Base-by-base conservation (phyloP, 2,113 vertebrate genomes). In the Tapirus terrestris region DNA sequence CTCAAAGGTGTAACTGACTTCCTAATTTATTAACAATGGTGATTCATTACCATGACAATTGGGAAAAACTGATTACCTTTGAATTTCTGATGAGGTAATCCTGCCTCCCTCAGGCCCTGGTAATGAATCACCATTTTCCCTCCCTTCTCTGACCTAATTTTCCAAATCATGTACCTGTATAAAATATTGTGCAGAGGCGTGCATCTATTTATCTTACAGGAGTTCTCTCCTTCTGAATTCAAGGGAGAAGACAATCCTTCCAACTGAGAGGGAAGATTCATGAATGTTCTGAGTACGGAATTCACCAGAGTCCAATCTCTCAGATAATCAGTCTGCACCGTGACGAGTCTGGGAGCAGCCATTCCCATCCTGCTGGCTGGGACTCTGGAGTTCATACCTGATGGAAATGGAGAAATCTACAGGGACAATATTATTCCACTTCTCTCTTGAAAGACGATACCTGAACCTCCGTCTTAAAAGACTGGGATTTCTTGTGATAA, bases 121-220 rank as follows among this genome's bases (percentile, higher is more conserved):
- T 98, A 99, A 98, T 98, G 98, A 98, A 98, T 98, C 98, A 98
- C 96, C 68, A 76, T 98, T 98, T 97, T 98, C 97, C 97, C 97
- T 98, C 97, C 98, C 95, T 99, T 83, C 75, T 95, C 96, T 99
- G 98, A 99, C 98, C 99, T 98, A 98, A 98, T 99, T 99, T 98
- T 99, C 98, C 98, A 98, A 99, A 98, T 97, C 98, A 95, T 94
- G 87, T 98, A 99, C 98, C 98, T 98, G 95, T 98, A 97, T 98
- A 98, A 98, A 98, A 98, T 98, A 99, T 97, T 97, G 98, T 97
- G 97, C 95, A 98, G 97, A 98, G 97, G 93, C 94, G 88, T 98
- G 94, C 97, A 97, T 96, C 98, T 99, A 98, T 99, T 99, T 98
- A 98, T 98, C 98, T 98, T 97, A 87, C 97, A 97, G 68, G 79